phyloP scores from a whole-genome alignment of 2,113 vertebrate genomes.

The Coptodon rendalli region DNA sequence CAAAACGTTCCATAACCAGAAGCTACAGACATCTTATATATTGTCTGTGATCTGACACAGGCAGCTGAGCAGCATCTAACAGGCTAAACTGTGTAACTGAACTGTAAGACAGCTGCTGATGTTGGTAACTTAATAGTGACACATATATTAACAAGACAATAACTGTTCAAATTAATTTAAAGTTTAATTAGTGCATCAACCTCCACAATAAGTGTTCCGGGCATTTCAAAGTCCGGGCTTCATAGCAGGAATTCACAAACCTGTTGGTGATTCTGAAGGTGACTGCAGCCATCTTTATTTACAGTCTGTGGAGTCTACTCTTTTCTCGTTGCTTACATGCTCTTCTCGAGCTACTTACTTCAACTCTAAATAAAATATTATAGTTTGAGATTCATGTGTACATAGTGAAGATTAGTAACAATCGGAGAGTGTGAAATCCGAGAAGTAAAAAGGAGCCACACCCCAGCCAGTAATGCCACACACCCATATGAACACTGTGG shows the following conservation, averaged over 20 bases:
- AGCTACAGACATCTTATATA: neutral
- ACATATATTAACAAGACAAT: neutral
- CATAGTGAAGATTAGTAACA: neutral
- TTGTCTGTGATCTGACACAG: neutral
- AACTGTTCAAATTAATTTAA: neutral
- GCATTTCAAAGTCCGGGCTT: neutral
- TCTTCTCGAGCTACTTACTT: neutral
- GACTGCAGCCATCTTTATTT: neutral
- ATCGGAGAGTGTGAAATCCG: neutral
- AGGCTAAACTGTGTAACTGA: neutral
- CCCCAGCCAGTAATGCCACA: neutral
- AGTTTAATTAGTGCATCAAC: neutral
- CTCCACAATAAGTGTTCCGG: accelerated
- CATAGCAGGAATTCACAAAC: neutral
- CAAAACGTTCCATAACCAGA: neutral
- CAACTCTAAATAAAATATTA: neutral
- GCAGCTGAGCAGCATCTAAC: neutral
- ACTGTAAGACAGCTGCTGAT: neutral
- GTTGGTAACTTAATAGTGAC: neutral
- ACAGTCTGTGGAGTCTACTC: neutral
- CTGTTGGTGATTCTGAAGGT: neutral
- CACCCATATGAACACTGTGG: neutral
- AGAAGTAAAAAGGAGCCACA: neutral
- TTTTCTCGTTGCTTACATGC: neutral
- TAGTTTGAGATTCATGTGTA: neutral